A percentile compares a stretch with the other conserved stretches of the same genome.
These are phyloP conservation scores for Daktulosphaira vitifoliae DNA, from an alignment of 1,140 invertebrate species.

Conservation along the genomic window DNA sequence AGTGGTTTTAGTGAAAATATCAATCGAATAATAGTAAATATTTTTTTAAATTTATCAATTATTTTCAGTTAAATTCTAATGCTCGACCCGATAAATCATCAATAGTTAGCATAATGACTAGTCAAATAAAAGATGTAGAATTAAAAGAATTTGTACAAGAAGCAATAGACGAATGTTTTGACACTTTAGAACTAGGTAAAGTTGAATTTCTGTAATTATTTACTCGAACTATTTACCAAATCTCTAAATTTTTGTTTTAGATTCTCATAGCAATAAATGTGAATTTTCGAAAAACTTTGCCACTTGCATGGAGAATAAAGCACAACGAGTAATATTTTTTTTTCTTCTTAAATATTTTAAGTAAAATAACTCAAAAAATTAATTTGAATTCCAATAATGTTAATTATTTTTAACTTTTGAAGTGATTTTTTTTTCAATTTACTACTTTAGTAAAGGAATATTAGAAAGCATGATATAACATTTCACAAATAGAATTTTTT, in stretches of 20 bases:
- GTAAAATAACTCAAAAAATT: too few relatives aligned
- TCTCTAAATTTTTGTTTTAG: neutral
- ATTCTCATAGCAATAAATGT: conserved; percentile 22
- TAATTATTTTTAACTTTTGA: too few relatives aligned
- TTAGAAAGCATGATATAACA: too few relatives aligned
- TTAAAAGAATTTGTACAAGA: conserved; percentile 39
- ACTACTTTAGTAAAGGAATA: too few relatives aligned
- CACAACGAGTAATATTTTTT: conserved; percentile 30
- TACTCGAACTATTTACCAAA: too few relatives aligned
- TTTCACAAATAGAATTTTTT: too few relatives aligned
- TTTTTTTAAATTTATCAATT: too few relatives aligned
- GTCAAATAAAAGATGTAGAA: conserved; percentile 36
- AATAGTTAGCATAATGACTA: conserved; percentile 35
- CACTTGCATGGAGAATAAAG: conserved; percentile 32
- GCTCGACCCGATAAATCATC: conserved; percentile 35
- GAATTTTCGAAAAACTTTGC: conserved; percentile 32
- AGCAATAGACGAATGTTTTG: conserved; percentile 39
- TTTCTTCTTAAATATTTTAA: too few relatives aligned
- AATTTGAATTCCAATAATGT: too few relatives aligned
- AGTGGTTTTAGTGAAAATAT: too few relatives aligned
- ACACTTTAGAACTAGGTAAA: conserved; percentile 37
- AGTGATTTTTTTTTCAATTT: too few relatives aligned
- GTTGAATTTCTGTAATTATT: neutral
- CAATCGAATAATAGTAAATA: too few relatives aligned
- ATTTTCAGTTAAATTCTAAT: conserved; percentile 36